Conservation (phyloP, 2,797 vertebrate genomes). For the Acropternis orthonyx region DNA sequence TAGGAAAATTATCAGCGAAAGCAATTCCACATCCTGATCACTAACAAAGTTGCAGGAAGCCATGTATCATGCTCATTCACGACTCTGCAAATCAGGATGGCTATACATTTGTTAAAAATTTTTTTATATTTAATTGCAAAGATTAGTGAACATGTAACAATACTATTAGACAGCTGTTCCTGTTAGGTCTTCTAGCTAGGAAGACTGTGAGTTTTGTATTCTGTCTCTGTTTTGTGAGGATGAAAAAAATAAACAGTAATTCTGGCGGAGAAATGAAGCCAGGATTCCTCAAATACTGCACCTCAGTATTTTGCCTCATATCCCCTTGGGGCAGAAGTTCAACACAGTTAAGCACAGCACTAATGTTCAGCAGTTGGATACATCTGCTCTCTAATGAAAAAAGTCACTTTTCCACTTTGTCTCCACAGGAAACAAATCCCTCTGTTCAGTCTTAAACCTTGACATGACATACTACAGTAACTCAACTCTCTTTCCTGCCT, state of each 20-base stretch:
- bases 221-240: not conserved
- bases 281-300: not conserved
- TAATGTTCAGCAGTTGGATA: not conserved
- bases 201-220: not conserved
- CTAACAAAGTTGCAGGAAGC: not conserved
- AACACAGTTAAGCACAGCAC: not conserved
- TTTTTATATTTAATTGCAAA: not conserved
- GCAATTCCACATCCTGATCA: not conserved
- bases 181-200: not conserved
- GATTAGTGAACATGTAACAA: slow-evolving; percentile 9
- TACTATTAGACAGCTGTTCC: not conserved
- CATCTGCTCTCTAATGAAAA: not conserved
- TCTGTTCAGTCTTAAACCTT: not conserved
- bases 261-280: not conserved
- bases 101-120: not conserved
- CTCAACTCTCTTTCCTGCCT: not conserved
- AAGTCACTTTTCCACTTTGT: not conserved
- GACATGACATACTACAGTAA: not conserved
- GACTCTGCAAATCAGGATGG: not conserved
- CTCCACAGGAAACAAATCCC: not conserved
- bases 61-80: not conserved
- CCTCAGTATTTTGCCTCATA: not conserved
- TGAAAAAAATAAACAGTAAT: not conserved
- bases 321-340: not conserved
- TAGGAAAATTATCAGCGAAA: not conserved